phyloP scores from a whole-genome alignment of 2,113 vertebrate species.

The Gila orcuttii region DNA sequence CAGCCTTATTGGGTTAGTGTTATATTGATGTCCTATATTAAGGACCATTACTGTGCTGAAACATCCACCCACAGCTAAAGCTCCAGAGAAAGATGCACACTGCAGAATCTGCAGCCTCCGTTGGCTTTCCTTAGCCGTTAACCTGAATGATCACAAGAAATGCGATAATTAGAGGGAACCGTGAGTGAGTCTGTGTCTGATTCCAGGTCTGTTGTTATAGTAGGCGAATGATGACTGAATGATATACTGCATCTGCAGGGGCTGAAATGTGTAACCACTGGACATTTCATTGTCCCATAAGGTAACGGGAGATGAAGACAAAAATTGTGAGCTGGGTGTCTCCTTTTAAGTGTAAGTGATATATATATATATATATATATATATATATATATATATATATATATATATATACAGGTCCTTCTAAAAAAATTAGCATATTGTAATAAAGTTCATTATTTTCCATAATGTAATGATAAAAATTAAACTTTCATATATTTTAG shows the following conservation, averaged over 20 bases:
- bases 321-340: background rate
- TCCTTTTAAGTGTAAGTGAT: too few species aligned
- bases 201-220: background rate
- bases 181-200: background rate
- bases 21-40: slow-evolving; percentile 14
- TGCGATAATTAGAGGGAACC: background rate
- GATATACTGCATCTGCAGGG: background rate
- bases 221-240: background rate
- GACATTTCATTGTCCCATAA: background rate
- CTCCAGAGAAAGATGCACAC: background rate
- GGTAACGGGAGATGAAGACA: background rate
- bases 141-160: slow-evolving; percentile 4
- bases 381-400: too few species aligned
- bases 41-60: slow-evolving; percentile 1
- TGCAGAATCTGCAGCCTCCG: background rate
- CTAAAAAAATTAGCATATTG: too few species aligned
- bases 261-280: background rate
- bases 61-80: slow-evolving; percentile 11
- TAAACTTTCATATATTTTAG: too few species aligned
- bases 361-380: too few species aligned
- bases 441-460: too few species aligned
- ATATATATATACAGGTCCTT: too few species aligned
- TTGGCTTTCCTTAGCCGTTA: background rate
- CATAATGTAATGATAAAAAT: too few species aligned
- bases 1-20: slow-evolving; percentile 20